Evolutionary conservation across 2,888 invertebrate species (phyloP).

Genomic region (Ichneumoninae sp.): DNA sequence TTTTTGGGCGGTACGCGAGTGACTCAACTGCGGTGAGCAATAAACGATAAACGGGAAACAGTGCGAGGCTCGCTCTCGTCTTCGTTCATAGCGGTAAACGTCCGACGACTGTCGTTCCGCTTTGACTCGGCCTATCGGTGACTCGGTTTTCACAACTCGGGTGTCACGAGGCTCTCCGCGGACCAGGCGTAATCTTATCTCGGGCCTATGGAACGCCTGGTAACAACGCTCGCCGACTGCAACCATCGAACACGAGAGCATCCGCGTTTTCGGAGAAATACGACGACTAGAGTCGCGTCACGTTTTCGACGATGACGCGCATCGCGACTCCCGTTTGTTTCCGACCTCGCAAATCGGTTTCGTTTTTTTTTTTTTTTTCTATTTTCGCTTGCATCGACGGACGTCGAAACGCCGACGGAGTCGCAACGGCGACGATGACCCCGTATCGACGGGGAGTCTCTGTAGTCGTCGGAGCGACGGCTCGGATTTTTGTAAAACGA

Average conservation of each 20-base stretch:
- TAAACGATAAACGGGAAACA: conserved; percentile 27
- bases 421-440: background rate
- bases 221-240: conserved; percentile 30
- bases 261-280: background rate
- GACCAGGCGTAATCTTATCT: conserved; percentile 59
- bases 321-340: background rate
- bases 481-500: background rate
- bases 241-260: conserved; percentile 33
- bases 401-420: background rate
- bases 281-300: background rate
- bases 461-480: background rate
- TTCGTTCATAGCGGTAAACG: conserved; percentile 45
- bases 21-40: conserved; percentile 33
- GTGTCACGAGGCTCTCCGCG: conserved; percentile 31
- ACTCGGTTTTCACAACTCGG: conserved; percentile 10
- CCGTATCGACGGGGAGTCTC: background rate
- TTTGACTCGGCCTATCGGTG: background rate
- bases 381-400: background rate
- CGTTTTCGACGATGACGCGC: conserved; percentile 22
- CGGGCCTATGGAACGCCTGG: conserved; percentile 49
- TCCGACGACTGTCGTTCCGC: conserved; percentile 23
- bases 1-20: background rate
- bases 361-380: background rate
- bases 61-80: conserved; percentile 34
- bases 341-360: background rate